phyloP scores from a whole-genome alignment of 2,797 vertebrate genomes.

The Hydrophis major region DNA sequence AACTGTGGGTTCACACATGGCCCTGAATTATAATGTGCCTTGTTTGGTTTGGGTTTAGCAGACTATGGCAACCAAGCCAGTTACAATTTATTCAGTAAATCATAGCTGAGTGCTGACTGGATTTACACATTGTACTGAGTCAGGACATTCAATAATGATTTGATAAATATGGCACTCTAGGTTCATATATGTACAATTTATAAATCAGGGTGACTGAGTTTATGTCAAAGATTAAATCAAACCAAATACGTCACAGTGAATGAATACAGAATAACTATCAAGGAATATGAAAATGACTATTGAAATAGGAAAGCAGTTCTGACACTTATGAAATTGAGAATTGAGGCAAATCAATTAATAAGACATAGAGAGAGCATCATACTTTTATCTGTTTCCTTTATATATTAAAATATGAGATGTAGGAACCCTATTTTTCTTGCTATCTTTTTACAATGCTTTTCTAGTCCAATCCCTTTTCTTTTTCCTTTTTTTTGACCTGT shows the following conservation, averaged over 20 bases:
- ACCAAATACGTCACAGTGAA: background rate
- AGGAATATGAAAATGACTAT: background rate
- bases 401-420: background rate
- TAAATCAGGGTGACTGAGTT: background rate
- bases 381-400: background rate
- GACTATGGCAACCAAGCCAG: background rate
- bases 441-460: background rate
- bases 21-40: background rate
- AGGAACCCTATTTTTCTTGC: background rate
- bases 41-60: background rate
- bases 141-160: background rate
- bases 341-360: background rate
- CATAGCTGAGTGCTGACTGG: background rate
- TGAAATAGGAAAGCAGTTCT: background rate
- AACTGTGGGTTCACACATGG: background rate
- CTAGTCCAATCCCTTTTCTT: accelerated
- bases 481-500: background rate
- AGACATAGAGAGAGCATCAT: background rate
- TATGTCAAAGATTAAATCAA: background rate
- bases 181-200: background rate
- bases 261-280: background rate
- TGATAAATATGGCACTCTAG: background rate
- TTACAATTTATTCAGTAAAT: background rate
- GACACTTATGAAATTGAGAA: background rate
- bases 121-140: background rate